phyloP scores from a whole-genome alignment of 1,140 invertebrate genomes.

The Mizuhopecten yessoensis region DNA sequence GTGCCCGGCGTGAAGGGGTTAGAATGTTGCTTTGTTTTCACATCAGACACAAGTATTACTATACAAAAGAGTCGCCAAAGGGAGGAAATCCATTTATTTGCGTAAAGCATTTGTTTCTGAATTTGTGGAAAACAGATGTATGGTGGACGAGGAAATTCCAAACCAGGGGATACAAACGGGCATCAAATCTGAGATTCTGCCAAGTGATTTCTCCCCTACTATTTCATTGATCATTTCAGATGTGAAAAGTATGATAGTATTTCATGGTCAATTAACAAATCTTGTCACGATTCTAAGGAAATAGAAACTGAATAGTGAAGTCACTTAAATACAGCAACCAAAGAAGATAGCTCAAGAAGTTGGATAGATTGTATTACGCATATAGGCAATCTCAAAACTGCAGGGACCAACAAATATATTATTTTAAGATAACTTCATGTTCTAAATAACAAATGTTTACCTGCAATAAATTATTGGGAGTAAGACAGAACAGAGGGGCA shows the following conservation, averaged over 20 bases:
- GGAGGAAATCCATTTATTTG: not conserved
- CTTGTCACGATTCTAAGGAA: no score
- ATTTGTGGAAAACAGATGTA: not conserved
- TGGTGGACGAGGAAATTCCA: not conserved
- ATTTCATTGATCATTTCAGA: not conserved
- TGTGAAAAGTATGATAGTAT: not conserved
- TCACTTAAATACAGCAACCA: not conserved
- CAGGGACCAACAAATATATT: not conserved
- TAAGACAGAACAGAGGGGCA: not conserved
- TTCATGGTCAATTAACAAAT: not conserved
- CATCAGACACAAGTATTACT: no score
- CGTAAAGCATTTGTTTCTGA: not conserved
- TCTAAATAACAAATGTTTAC: no score
- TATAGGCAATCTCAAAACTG: not conserved
- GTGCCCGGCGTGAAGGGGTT: not conserved
- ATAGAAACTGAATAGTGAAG: not conserved
- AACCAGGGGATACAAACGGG: not conserved
- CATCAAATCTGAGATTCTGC: not conserved
- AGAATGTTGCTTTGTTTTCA: no score
- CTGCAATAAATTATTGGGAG: not conserved
- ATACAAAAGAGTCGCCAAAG: not conserved
- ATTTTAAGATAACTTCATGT: not conserved
- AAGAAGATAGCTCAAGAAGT: slow-evolving; percentile 10
- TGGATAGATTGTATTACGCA: not conserved
- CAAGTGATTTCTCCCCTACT: not conserved